Conservation (phyloP, 2,797 vertebrate genomes). For the Tokudaia muenninki region DNA sequence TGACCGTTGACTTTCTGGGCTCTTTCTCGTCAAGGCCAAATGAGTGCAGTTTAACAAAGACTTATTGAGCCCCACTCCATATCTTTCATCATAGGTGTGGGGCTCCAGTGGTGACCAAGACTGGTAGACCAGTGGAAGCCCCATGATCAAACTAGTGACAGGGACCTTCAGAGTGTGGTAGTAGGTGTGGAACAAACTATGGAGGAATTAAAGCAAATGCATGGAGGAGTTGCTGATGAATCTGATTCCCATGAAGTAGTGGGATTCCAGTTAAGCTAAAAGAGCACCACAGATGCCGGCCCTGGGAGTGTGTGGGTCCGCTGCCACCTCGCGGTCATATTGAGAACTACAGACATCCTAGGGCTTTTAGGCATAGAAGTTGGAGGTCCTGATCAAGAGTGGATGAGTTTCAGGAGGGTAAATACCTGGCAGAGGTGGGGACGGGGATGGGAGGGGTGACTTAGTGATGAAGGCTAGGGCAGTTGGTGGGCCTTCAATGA, state of each 20-base stretch:
- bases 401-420: not conserved
- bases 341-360: not conserved
- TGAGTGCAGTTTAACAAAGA: too few relatives aligned
- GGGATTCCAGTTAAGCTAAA: not conserved
- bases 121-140: too few relatives aligned
- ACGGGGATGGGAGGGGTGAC: not conserved
- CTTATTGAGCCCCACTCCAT: too few relatives aligned
- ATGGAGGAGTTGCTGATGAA: not conserved
- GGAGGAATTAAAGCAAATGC: conserved; percentile 15
- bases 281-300: not conserved
- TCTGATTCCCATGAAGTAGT: not conserved
- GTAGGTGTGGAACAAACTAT: not conserved
- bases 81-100: too few relatives aligned
- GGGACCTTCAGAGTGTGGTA: too few relatives aligned
- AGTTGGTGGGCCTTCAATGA: not conserved
- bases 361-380: not conserved
- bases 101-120: too few relatives aligned
- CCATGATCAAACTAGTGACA: too few relatives aligned
- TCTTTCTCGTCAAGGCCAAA: too few relatives aligned
- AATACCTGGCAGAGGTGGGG: not conserved
- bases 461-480: not conserved
- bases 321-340: not conserved
- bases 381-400: not conserved
- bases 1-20: too few relatives aligned
- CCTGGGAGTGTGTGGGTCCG: not conserved